Conservation (phyloP, 2,113 vertebrate species). For the Meleagris gallopavo region DNA sequence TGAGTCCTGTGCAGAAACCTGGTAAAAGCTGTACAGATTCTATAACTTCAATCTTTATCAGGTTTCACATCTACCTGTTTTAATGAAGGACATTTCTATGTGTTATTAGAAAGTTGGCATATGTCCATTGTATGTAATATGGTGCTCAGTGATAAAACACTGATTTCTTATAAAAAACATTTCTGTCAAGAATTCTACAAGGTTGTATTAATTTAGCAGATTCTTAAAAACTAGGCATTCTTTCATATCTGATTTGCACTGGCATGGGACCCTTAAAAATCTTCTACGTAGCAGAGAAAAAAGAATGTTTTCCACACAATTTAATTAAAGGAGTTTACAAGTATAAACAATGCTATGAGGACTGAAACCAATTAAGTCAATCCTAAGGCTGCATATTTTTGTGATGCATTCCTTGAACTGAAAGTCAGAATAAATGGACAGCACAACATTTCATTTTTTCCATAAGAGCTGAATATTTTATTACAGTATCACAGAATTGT, state of each 20-base stretch:
- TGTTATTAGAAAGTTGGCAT: not conserved
- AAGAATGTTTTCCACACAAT: not conserved
- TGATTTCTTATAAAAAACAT: not conserved
- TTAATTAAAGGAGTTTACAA: not conserved
- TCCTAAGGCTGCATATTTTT: not conserved
- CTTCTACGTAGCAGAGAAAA: not conserved
- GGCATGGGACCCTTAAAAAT: not conserved
- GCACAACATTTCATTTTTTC: not conserved
- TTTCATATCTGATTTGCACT: not conserved
- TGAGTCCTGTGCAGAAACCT: not conserved
- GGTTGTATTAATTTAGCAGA: not conserved
- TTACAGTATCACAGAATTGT: no score
- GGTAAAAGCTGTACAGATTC: not conserved
- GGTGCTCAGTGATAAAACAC: not conserved
- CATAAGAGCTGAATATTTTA: not conserved
- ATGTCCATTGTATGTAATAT: not conserved
- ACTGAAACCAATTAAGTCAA: not conserved
- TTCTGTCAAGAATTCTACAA: not conserved
- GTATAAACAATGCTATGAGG: not conserved
- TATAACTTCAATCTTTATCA: not conserved
- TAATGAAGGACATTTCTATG: not conserved
- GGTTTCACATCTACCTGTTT: not conserved
- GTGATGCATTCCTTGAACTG: not conserved
- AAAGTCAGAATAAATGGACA: not conserved
- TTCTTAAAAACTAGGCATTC: not conserved